Evolutionary conservation across 37 sponge, comb jelly and placozoan species (phyloP).

Genomic region (Tethya wilhelma): DNA sequence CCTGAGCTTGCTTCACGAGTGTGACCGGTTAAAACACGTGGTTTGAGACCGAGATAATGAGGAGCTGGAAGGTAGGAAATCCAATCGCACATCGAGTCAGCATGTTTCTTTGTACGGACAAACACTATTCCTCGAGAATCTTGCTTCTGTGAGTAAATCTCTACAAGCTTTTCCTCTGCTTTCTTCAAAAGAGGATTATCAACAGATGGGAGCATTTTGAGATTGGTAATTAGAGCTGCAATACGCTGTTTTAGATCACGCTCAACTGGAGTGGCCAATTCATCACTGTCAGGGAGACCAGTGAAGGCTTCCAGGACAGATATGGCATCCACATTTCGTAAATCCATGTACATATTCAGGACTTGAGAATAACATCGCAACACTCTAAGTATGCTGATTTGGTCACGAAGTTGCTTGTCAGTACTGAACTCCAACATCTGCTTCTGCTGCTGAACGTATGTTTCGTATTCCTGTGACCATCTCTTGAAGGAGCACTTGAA

Average conservation of each 20-base stretch:
- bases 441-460: slow-evolving; percentile 25
- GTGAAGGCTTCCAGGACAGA: slow-evolving; percentile 13
- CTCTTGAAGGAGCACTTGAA: not conserved
- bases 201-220: not conserved
- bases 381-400: slow-evolving; percentile 11
- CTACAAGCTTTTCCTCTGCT: slow-evolving; percentile 8
- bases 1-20: slow-evolving; percentile 21
- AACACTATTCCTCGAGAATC: slow-evolving; percentile 50
- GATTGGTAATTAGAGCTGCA: not conserved
- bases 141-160: slow-evolving; percentile 8
- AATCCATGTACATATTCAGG: slow-evolving; percentile 48
- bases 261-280: not conserved
- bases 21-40: slow-evolving; percentile 40
- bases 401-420: slow-evolving; percentile 14
- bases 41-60: not conserved
- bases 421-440: slow-evolving; percentile 13
- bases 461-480: slow-evolving; percentile 39
- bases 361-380: slow-evolving; percentile 29
- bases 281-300: not conserved
- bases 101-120: slow-evolving; percentile 56
- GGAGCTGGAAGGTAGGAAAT: slow-evolving; percentile 2
- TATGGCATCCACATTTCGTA: slow-evolving; percentile 49
- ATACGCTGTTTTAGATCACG: not conserved
- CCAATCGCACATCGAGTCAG: slow-evolving; percentile 46
- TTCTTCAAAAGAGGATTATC: slow-evolving; percentile 50